These are phyloP conservation scores for Dolomedes plantarius DNA, from an alignment of 2,888 invertebrate species.

Conservation along the genomic window DNA sequence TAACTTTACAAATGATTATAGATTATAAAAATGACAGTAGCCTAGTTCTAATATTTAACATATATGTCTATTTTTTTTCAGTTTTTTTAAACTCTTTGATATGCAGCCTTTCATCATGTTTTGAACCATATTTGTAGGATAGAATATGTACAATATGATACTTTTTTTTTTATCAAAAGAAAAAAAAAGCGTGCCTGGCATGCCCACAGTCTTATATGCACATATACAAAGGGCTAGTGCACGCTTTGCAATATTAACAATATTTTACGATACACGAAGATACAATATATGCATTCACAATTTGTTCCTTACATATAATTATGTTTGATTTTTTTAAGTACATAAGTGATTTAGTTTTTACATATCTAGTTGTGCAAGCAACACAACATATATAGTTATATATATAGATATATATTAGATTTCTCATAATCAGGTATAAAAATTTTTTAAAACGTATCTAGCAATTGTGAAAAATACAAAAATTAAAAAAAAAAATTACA, in stretches of 20 bases:
- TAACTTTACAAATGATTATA: background rate
- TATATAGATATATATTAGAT: conserved; percentile 30
- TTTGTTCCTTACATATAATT: conserved; percentile 65
- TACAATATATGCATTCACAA: conserved; percentile 57
- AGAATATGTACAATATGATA: conserved; percentile 60
- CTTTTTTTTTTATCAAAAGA: conserved; percentile 48
- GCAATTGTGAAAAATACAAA: background rate
- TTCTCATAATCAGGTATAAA: background rate
- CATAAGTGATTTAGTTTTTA: conserved; percentile 61
- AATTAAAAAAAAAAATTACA: background rate
- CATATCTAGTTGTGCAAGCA: conserved; percentile 49
- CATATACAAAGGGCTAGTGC: conserved; percentile 52
- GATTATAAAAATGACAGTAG: background rate
- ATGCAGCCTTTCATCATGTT: conserved; percentile 11
- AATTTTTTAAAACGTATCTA: background rate
- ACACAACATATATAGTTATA: conserved; percentile 53
- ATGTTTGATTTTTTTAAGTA: conserved; percentile 67
- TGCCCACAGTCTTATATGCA: conserved; percentile 51
- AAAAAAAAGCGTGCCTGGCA: conserved; percentile 62
- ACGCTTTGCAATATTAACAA: conserved; percentile 48
- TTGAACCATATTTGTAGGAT: conserved; percentile 17
- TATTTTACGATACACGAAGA: conserved; percentile 61
- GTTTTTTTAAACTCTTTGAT: background rate
- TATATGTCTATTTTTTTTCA: background rate
- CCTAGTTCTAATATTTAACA: background rate